Conservation (phyloP, 23 tunicate genomes). For the Phallusia fumigata region DNA sequence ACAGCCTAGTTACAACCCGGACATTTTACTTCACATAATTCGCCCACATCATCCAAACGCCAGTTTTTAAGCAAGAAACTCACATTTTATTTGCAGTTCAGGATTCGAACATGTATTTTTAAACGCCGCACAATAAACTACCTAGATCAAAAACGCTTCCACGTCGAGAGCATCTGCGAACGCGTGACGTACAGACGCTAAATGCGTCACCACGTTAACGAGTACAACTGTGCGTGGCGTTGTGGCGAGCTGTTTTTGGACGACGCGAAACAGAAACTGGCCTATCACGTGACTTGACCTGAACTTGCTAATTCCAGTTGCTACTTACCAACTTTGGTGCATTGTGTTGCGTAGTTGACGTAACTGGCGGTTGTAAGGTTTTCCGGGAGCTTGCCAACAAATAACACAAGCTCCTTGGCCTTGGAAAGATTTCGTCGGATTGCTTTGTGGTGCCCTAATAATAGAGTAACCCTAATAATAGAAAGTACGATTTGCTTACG, state of each 20-base stretch:
- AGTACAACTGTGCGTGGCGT: background rate
- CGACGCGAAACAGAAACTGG: background rate
- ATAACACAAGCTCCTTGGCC: constrained; percentile 71
- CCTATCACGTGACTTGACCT: background rate
- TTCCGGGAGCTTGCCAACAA: constrained; percentile 63
- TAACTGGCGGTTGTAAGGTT: constrained; percentile 40
- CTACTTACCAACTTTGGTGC: constrained; percentile 24
- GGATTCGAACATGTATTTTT: no score
- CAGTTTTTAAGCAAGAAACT: no score
- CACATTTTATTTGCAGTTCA: no score
- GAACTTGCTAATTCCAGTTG: no score
- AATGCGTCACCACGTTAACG: background rate
- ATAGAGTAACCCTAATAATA: background rate
- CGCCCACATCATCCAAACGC: no score
- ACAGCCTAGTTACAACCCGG: no score
- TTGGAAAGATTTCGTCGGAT: constrained; percentile 73
- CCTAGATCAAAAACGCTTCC: no score
- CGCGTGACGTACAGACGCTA: background rate
- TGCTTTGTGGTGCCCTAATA: constrained; percentile 84
- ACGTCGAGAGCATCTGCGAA: no score
- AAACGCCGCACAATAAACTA: no score
- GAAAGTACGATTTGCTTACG: no score
- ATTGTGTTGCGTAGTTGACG: constrained; percentile 41
- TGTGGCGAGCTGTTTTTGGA: background rate
- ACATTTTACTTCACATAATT: no score